Percentiles rank a stretch among this genome's conserved stretches.
phyloP scores from a whole-genome alignment of 2,113 vertebrate species.

The Emydura subglobosa region DNA sequence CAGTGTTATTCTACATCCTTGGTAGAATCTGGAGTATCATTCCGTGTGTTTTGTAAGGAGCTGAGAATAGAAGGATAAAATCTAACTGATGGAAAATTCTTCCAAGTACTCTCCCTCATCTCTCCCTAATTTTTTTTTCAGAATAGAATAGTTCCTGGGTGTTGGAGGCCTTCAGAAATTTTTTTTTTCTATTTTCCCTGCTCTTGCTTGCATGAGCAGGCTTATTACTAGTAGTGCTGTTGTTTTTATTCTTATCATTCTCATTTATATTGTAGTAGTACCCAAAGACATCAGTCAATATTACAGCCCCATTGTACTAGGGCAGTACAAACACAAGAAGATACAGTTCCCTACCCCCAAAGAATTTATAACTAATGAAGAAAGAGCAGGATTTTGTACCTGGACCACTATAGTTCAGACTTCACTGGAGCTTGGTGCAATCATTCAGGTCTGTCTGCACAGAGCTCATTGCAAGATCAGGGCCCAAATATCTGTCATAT shows the following conservation, averaged over 20 bases:
- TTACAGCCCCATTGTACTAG: neutral
- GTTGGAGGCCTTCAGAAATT: neutral
- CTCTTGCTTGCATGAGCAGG: accelerated
- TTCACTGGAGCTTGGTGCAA: no score
- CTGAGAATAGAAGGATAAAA: neutral
- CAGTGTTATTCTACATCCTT: neutral
- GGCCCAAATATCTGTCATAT: no score
- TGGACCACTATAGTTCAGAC: no score
- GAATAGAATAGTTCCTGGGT: neutral
- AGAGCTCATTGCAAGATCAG: no score
- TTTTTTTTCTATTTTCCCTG: neutral
- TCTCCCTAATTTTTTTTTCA: neutral
- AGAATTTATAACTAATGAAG: neutral
- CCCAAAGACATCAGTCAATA: neutral
- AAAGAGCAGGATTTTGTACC: neutral
- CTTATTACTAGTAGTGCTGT: neutral
- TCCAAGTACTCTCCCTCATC: neutral
- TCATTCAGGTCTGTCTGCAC: no score
- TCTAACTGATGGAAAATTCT: neutral
- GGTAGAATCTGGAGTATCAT: neutral
- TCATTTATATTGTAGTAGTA: neutral
- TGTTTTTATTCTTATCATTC: neutral
- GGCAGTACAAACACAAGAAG: neutral
- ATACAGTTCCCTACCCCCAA: neutral
- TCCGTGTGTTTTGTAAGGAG: neutral